Percentiles rank a stretch among this genome's conserved stretches.
These are phyloP conservation scores for Psettodes erumei DNA, from an alignment of 2,113 vertebrate species.

Conservation along the genomic window DNA sequence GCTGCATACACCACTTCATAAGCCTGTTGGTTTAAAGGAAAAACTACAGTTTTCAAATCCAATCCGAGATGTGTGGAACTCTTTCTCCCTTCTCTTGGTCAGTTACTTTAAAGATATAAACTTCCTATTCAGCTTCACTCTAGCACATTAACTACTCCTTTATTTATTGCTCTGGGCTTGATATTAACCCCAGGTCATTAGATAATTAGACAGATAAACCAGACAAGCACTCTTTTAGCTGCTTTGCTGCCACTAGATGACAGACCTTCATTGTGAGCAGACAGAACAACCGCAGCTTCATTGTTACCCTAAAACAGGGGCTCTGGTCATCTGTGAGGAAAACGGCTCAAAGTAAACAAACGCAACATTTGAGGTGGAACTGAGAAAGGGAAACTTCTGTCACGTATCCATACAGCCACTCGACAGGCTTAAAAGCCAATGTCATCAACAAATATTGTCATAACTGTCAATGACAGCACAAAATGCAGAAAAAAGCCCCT, in stretches of 20 bases:
- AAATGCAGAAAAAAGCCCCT: not conserved
- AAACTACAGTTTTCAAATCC: not conserved
- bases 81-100: not conserved
- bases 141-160: not conserved
- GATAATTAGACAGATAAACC: not conserved
- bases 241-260: not conserved
- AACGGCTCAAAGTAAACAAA: constrained; percentile 13
- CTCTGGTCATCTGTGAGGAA: not conserved
- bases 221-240: not conserved
- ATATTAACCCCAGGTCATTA: not conserved
- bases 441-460: not conserved
- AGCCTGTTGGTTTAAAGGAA: not conserved
- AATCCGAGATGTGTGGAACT: not conserved
- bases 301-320: not conserved
- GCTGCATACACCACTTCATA: not conserved
- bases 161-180: not conserved
- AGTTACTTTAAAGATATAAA: not conserved
- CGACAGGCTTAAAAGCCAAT: constrained; percentile 3
- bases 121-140: not conserved
- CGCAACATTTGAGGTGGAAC: not conserved
- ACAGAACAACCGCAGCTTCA: not conserved
- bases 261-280: not conserved
- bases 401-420: not conserved
- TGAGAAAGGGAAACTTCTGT: not conserved
- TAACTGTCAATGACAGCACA: not conserved